Evolutionary conservation across 2,113 vertebrate species (phyloP), one percentile per base, ranked within the genome.

Genomic region (Monopterus albus): DNA sequence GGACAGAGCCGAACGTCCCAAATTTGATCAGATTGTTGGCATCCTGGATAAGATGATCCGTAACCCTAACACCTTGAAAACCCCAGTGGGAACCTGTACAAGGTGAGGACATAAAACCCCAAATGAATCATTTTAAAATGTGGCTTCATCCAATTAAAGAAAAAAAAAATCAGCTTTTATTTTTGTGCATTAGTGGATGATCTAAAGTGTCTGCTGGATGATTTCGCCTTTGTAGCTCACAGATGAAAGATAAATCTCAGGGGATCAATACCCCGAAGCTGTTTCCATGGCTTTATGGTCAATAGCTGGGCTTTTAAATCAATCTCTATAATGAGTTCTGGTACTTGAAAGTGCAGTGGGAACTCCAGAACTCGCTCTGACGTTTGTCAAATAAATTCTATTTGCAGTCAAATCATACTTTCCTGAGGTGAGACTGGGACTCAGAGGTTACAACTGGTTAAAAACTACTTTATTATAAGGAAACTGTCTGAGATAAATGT

Each of bases 11-110:
- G 98, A 99, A 83, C 95, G 98, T 59, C 98, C 98, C n/a, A 99
- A 99, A 85, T 99, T 99, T 75, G 98, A 99, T 72, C 98, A 99
- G 89, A 98, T 98, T 86, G 96, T 99, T 47, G 95, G 96, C 82
- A 96, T 99, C 90, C 93, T 99, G 36, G 98, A 99, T 86, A 99
- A 99, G 94, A 99, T 99, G 98, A 99, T 99, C 88, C 95, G 98
- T 68, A 99, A 99, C 57, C 98, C 98, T 59, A 98, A 95, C 89
- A 99, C 96, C 29, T 90, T 99, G 91, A 99, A 99, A 94, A 97
- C 97, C 17, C 95, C 96, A 9, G 88, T 96, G 89, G 96, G 96
- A 88, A 98, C 96, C 0, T 98, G 96, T 91, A 98, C 95, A 75
- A 95, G 98, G 98, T 98, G 91, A 95, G 92, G 79, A 45, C 43